phyloP scores from a whole-genome alignment of 2,797 vertebrate species.

The Sebastes steindachneri region DNA sequence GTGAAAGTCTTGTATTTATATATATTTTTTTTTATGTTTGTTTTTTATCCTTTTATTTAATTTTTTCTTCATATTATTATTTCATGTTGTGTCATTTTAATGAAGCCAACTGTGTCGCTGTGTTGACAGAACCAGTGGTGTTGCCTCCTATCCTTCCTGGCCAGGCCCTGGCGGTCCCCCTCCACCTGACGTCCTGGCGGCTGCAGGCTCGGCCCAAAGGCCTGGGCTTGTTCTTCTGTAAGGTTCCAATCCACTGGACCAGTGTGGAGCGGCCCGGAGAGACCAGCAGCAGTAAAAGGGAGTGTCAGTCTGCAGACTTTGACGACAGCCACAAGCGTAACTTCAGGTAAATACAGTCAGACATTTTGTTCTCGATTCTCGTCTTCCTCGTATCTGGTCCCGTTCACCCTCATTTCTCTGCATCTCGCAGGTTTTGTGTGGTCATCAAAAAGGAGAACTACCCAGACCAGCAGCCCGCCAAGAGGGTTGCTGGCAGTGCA shows the following conservation, averaged over 20 bases:
- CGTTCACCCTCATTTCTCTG: not conserved
- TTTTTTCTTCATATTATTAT: not conserved
- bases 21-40: not conserved
- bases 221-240: constrained; percentile 95
- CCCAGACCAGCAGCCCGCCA: constrained; percentile 94
- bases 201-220: constrained; percentile 95
- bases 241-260: constrained; percentile 96
- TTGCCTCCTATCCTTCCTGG: constrained; percentile 93
- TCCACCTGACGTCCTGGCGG: constrained; percentile 96
- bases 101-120: not conserved
- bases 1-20: not conserved
- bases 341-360: constrained; percentile 86
- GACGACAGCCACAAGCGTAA: constrained; percentile 87
- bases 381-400: not conserved
- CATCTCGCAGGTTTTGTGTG: constrained; percentile 90
- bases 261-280: constrained; percentile 90
- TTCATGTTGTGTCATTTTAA: not conserved
- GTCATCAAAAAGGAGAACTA: constrained; percentile 98
- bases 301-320: constrained; percentile 93
- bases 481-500: constrained; percentile 86
- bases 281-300: constrained; percentile 92
- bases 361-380: not conserved
- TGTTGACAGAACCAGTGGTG: constrained; percentile 90
- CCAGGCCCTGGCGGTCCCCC: constrained; percentile 90
- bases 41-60: not conserved